phyloP scores from a whole-genome alignment of 92 coral and sea anemone species.

The Palythoa caribaeorum region DNA sequence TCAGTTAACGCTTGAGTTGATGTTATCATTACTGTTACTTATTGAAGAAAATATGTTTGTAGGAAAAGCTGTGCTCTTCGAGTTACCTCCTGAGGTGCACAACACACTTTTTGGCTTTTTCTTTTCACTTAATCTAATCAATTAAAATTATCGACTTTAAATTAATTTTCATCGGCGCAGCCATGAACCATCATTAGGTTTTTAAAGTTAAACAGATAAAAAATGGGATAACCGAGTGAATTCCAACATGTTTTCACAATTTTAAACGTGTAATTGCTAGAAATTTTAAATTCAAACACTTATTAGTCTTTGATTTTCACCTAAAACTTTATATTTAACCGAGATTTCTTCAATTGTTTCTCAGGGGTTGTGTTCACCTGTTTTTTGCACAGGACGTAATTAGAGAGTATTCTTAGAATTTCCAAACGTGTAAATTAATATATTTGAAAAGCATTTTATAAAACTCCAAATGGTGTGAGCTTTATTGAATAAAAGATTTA shows the following conservation, averaged over 20 bases:
- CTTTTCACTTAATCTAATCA: neutral
- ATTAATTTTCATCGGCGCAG: neutral
- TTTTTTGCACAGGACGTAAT: neutral
- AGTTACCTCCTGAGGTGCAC: neutral
- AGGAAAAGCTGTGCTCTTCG: too few species aligned
- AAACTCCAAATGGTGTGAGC: neutral
- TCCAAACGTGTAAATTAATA: neutral
- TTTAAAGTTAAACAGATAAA: neutral
- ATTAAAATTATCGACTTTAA: neutral
- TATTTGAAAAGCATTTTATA: constrained; percentile 3
- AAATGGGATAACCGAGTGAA: neutral
- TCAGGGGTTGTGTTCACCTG: neutral
- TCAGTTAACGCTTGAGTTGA: too few species aligned
- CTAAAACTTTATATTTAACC: neutral
- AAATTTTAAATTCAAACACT: neutral
- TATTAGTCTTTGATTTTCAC: neutral
- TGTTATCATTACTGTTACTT: too few species aligned
- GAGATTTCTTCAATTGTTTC: neutral
- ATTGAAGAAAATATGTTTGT: too few species aligned
- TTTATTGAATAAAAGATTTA: neutral
- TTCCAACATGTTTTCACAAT: neutral
- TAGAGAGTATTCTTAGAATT: neutral
- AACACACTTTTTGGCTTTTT: neutral
- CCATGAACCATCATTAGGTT: neutral
- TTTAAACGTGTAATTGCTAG: neutral